Evolutionary conservation across 2,797 vertebrate genomes (phyloP).

Genomic region (Sphenopsis melanotis): DNA sequence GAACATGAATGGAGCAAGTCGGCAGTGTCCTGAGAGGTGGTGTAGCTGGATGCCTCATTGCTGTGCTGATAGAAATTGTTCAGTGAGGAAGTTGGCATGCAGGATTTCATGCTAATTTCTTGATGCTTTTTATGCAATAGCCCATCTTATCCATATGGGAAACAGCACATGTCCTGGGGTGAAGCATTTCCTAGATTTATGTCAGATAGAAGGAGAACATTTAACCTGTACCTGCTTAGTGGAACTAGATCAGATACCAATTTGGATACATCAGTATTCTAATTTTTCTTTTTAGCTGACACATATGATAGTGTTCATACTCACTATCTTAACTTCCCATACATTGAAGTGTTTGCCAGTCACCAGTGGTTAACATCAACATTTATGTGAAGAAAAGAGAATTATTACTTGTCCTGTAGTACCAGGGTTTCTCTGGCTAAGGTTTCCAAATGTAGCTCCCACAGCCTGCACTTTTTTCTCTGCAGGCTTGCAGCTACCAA

Average conservation of each 20-base stretch:
- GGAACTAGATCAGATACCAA: not conserved
- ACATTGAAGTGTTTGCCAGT: not conserved
- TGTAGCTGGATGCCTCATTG: not conserved
- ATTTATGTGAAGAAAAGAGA: not conserved
- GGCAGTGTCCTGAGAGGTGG: not conserved
- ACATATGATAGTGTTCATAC: not conserved
- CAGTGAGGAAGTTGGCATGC: not conserved
- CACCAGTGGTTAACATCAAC: not conserved
- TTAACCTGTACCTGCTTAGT: not conserved
- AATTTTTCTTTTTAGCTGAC: not conserved
- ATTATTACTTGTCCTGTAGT: not conserved
- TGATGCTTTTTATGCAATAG: not conserved
- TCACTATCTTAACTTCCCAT: not conserved
- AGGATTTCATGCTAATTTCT: not conserved
- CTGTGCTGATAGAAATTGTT: not conserved
- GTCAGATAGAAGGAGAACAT: not conserved
- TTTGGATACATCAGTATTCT: not conserved
- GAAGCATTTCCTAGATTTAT: not conserved
- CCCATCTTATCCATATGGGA: not conserved
- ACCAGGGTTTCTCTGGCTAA: not conserved
- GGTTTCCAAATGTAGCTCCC: not conserved
- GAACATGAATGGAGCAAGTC: not conserved
- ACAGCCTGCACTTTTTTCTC: not conserved
- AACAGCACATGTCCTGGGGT: not conserved
- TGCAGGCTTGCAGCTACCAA: not conserved